A percentile compares a stretch with the other conserved stretches of the same genome.
Conservation (phyloP, 2,797 vertebrate genomes). For the Crax fasciolata region DNA sequence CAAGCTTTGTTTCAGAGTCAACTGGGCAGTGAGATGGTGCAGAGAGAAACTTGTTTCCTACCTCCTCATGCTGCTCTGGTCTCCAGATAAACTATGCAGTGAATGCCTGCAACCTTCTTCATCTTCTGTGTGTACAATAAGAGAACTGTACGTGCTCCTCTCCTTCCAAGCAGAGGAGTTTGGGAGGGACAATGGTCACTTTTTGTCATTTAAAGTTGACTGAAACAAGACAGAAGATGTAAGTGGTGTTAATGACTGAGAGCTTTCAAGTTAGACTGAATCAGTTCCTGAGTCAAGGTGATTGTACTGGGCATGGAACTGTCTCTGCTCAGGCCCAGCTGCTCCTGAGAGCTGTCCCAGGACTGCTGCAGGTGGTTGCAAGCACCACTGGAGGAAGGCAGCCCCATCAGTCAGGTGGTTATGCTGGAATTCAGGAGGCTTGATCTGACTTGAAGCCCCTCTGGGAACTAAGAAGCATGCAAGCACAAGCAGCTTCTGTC, state of each 20-base stretch:
- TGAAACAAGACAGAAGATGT: background rate
- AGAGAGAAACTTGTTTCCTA: background rate
- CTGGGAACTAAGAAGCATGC: background rate
- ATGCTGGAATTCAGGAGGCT: accelerated
- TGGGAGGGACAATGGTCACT: background rate
- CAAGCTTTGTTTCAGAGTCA: background rate
- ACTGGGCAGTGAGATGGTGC: background rate
- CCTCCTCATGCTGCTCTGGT: background rate
- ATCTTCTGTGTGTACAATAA: accelerated
- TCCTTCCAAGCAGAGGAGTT: background rate
- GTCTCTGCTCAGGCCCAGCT: background rate
- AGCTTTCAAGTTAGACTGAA: too few species aligned
- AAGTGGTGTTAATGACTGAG: background rate
- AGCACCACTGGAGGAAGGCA: background rate
- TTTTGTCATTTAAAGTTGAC: background rate
- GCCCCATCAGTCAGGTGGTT: too few species aligned
- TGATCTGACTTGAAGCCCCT: background rate
- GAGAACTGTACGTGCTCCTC: background rate
- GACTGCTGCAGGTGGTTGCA: background rate
- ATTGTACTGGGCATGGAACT: background rate
- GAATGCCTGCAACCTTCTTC: background rate
- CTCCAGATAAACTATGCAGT: accelerated
- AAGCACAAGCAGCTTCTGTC: background rate
- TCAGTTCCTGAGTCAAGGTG: too few species aligned
- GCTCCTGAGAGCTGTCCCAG: background rate